Base-by-base conservation (phyloP, 2,888 invertebrate genomes). In the Oscheius sp. region DNA sequence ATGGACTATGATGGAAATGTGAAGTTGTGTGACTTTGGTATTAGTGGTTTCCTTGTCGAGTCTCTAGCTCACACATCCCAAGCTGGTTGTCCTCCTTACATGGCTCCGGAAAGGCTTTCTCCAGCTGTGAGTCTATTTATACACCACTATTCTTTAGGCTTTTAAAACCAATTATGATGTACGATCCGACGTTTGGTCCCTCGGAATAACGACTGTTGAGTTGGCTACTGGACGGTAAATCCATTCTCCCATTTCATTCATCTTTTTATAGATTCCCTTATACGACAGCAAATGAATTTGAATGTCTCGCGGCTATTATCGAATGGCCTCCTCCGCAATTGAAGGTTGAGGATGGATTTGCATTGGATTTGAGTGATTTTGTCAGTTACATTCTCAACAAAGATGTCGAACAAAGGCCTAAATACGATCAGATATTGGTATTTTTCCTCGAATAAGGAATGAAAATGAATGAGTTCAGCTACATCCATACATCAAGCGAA, bases 11-110 rank as follows among this genome's bases (percentile, higher is more conserved):
- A 91, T 86, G 97, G 97, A 22, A 93, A 93, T 84, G 93, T 98
- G 8, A 98, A 99, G 88, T 89, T 98, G 36, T 99, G 98, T 89
- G 98, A 99, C 90, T 98, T 98, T 89, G 98, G 98, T 78, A 98
- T 98, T 26, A 96, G 33, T 91, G 95, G 74, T 26, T 50, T 45
- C 70, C 90, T 98, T 73, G 96, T 97, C 36, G 96, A 97, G 89
- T 97, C 96, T 56, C 95, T 68, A n/a, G 74, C 73, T 56, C 70
- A 73, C 44, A 72, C 78, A 3, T 66, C 70, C 26, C 95, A 89
- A 30, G 97, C 94, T 1, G 97, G 97, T 47, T 97, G 97, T 89
- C 95, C 96, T 14, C 96, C 96, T 1, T 98, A 97, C 85, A 95
- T 97, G 95, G 95, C 96, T 82, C 95, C 80, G 2, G 80, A 80